These are phyloP conservation scores for Punctoribates punctum DNA, from an alignment of 2,888 invertebrate species.

Conservation along the genomic window DNA sequence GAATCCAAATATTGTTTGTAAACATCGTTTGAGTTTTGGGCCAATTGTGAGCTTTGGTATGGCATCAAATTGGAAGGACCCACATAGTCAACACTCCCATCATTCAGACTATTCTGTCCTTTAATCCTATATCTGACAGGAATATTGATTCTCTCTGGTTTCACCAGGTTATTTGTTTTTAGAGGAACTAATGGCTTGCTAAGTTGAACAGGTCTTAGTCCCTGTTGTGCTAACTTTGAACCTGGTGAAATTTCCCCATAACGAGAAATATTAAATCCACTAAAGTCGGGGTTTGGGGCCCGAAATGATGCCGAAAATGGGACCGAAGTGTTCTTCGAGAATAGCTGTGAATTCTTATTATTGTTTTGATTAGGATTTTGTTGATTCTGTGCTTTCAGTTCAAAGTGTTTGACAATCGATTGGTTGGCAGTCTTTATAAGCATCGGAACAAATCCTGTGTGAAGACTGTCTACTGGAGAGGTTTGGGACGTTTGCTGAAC, in stretches of 20 bases:
- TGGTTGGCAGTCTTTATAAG: conserved; percentile 21
- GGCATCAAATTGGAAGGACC: not conserved
- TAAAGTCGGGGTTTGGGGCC: conserved; percentile 49
- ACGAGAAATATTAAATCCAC: conserved; percentile 48
- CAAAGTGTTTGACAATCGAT: conserved; percentile 9
- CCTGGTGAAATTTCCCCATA: not conserved
- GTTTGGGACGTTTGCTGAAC: not conserved
- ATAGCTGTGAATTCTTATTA: conserved; percentile 36
- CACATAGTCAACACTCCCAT: not conserved
- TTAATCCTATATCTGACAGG: conserved; percentile 15
- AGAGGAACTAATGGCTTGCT: conserved; percentile 12
- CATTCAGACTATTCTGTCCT: not conserved
- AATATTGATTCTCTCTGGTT: not conserved
- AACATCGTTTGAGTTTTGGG: not conserved
- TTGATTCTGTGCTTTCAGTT: not conserved
- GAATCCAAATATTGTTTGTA: not conserved
- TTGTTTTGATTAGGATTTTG: not conserved
- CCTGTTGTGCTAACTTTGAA: not conserved
- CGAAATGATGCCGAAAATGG: conserved; percentile 49
- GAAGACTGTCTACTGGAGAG: not conserved
- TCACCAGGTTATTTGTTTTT: not conserved
- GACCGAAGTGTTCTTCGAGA: conserved; percentile 46
- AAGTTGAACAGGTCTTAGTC: not conserved
- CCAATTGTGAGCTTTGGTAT: not conserved
- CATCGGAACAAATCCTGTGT: conserved; percentile 8